These are phyloP conservation scores for Conus canariensis DNA, from an alignment of 2,888 invertebrate species.

Conservation along the genomic window DNA sequence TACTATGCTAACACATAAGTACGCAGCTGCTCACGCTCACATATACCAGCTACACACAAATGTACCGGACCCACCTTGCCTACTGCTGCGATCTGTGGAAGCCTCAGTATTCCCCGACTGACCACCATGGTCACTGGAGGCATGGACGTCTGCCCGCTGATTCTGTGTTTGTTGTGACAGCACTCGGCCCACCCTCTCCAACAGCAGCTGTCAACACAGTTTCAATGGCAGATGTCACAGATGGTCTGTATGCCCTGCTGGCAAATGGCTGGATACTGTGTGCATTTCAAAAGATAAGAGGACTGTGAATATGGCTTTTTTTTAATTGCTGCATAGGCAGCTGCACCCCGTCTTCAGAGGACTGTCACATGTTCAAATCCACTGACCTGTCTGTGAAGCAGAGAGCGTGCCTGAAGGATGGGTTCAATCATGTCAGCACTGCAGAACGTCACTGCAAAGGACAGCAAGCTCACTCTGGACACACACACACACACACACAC, in stretches of 20 bases:
- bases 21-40: not conserved
- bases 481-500: not conserved
- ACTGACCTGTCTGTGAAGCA: constrained; percentile 73
- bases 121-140: not conserved
- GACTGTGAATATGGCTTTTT: too few relatives aligned
- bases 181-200: constrained; percentile 35
- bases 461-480: constrained; percentile 77
- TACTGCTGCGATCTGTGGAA: not conserved
- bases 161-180: constrained; percentile 35
- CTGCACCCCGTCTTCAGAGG: too few relatives aligned
- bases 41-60: not conserved
- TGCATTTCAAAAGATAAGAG: too few relatives aligned
- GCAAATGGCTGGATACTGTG: too few relatives aligned
- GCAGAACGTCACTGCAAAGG: constrained; percentile 80
- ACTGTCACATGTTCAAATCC: not conserved
- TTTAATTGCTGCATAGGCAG: too few relatives aligned
- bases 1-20: not conserved
- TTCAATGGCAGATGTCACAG: too few relatives aligned
- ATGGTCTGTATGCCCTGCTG: too few relatives aligned
- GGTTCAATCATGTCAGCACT: constrained; percentile 78
- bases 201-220: constrained; percentile 18
- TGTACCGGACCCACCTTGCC: not conserved
- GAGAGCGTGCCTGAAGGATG: constrained; percentile 71
- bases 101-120: not conserved
- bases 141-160: constrained; percentile 24